phyloP scores from a whole-genome alignment of 2,113 vertebrate genomes.

The Serilophus lunatus region DNA sequence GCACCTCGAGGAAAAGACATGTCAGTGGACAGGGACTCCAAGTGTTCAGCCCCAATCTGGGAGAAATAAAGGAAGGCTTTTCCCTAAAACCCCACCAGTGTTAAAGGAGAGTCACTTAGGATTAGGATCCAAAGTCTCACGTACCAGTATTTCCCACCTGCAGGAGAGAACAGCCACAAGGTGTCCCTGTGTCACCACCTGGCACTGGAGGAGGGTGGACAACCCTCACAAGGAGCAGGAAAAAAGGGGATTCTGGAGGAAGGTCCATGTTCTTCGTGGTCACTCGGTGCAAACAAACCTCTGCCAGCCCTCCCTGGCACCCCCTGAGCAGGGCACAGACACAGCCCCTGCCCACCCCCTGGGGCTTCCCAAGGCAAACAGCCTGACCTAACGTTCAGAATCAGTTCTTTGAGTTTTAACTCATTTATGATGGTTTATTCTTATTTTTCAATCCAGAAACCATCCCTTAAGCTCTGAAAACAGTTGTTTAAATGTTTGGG shows the following conservation, averaged over 20 bases:
- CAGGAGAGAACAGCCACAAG: neutral
- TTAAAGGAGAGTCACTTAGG: neutral
- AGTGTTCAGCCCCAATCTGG: neutral
- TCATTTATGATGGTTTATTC: neutral
- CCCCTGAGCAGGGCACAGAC: neutral
- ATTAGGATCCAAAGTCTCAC: neutral
- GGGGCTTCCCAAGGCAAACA: neutral
- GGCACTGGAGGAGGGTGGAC: neutral
- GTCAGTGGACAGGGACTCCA: neutral
- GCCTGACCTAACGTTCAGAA: neutral
- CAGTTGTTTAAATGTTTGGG: neutral
- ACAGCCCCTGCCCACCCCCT: neutral
- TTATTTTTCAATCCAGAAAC: neutral
- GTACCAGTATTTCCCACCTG: neutral
- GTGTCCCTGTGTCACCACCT: neutral
- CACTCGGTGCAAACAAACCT: neutral
- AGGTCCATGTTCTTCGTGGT: neutral
- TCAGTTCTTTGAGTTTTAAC: neutral
- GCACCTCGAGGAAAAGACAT: neutral
- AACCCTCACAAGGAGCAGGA: neutral
- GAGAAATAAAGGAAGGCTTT: neutral
- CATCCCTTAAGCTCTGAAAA: neutral
- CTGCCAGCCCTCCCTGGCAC: neutral
- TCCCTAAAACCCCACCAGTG: neutral
- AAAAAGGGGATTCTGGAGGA: no score